Percentiles rank a stretch among this genome's conserved stretches.
Evolutionary conservation across 2,797 vertebrate genomes (phyloP).

Genomic region (Adrianichthys oophorus): DNA sequence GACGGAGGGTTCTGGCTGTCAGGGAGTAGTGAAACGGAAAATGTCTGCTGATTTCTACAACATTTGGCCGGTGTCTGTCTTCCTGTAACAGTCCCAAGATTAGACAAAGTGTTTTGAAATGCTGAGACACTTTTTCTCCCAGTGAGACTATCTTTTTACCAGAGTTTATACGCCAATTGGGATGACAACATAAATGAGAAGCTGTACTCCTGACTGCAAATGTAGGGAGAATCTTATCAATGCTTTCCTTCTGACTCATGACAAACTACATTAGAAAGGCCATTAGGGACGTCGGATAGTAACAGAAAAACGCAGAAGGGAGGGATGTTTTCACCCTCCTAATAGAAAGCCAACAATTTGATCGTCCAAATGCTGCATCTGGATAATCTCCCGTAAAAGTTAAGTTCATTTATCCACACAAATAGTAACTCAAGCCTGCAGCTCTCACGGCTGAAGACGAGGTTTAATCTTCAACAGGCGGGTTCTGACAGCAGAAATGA

Average conservation of each 20-base stretch:
- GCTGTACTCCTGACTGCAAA: slow-evolving; percentile 34
- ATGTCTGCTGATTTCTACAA: no score
- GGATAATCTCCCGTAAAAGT: slow-evolving; percentile 30
- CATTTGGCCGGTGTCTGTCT: slow-evolving; percentile 4
- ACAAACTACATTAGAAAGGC: slow-evolving; percentile 54
- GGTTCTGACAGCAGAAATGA: slow-evolving; percentile 70
- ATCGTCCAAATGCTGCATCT: slow-evolving; percentile 39
- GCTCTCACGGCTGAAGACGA: slow-evolving; percentile 38
- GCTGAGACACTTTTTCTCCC: slow-evolving; percentile 32
- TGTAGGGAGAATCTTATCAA: slow-evolving; percentile 26
- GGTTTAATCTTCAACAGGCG: slow-evolving; percentile 70
- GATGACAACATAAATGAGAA: slow-evolving; percentile 38
- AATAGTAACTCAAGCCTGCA: slow-evolving; percentile 49
- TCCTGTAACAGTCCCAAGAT: slow-evolving; percentile 11
- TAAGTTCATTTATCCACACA: slow-evolving; percentile 4
- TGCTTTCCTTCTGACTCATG: slow-evolving; percentile 37
- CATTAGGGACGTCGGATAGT: slow-evolving; percentile 21
- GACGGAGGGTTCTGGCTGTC: neutral
- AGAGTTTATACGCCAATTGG: slow-evolving; percentile 20
- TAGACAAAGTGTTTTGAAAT: slow-evolving; percentile 22
- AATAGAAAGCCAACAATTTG: slow-evolving; percentile 42
- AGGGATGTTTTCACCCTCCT: slow-evolving; percentile 21
- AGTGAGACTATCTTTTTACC: slow-evolving; percentile 31
- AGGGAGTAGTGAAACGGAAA: neutral
- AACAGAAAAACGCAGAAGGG: slow-evolving; percentile 9